A percentile compares a stretch with the other conserved stretches of the same genome.
Evolutionary conservation across 35 echinoderm and acorn worm genomes (phyloP).

Genomic region (Lytechinus pictus): DNA sequence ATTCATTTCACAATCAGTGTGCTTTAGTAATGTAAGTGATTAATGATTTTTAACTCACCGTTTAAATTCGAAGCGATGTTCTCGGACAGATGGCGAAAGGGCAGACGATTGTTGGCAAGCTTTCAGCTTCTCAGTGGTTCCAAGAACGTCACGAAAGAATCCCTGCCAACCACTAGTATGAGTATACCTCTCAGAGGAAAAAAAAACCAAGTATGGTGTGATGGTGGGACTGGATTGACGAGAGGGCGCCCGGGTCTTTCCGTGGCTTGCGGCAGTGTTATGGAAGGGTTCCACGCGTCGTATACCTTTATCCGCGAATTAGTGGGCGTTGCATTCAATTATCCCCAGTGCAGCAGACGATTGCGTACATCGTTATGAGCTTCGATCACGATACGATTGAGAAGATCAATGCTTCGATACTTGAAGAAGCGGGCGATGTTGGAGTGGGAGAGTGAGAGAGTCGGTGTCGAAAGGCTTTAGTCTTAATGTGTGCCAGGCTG

Average conservation of each 20-base stretch:
- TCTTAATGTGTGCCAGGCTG: neutral
- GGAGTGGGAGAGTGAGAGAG: neutral
- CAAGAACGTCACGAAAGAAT: neutral
- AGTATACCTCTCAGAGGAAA: neutral
- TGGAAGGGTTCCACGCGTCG: neutral
- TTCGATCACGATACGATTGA: neutral
- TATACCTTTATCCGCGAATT: conserved; percentile 29
- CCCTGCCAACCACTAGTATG: neutral
- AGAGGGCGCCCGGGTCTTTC: neutral
- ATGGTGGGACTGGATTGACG: neutral
- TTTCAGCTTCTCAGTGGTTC: neutral
- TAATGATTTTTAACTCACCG: neutral
- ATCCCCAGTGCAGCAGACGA: neutral
- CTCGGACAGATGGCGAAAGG: neutral
- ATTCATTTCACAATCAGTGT: too few species aligned
- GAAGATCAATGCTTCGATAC: neutral
- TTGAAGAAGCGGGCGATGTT: neutral
- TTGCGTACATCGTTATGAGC: neutral
- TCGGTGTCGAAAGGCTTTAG: neutral
- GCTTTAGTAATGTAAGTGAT: neutral
- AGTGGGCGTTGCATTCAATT: conserved; percentile 55
- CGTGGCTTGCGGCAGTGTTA: conserved; percentile 40
- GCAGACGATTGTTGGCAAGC: conserved; percentile 8
- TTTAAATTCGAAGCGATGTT: neutral
- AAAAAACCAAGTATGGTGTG: neutral